Evolutionary conservation across 1,140 invertebrate genomes (phyloP), one percentile per base, ranked within the genome.

Genomic region (Drosophila miranda): DNA sequence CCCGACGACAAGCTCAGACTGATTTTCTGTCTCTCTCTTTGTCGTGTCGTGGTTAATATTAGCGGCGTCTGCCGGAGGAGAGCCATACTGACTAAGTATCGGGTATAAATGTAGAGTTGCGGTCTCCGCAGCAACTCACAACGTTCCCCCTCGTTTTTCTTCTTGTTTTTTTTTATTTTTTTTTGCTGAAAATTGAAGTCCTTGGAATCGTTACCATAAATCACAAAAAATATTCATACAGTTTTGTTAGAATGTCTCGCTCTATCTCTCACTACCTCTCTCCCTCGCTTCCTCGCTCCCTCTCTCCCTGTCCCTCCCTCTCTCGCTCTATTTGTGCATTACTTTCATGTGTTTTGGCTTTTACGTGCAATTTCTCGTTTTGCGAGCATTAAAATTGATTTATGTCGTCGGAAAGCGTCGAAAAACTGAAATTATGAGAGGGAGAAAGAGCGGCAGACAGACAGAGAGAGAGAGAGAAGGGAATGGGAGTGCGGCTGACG

Each of bases 331-430:
- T 50, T 41, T 48, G 59, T 48, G 50, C 67, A 67, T 67, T 82
- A 62, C 55, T 64, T 75, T 77, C 58, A 63, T 70, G 73, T 76
- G 66, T 77, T 63, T 63, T 56, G 58, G 57, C 45, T 43, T 75
- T 76, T 67, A 75, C 57, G 58, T 76, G 71, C 72, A 75, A 53
- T 75, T 34, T 57, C 58, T 71, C 64, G 50, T 49, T 49, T 62
- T 79, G 50, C 49, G 69, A 50, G 52, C 76, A 84, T 68, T 76
- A 58, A 81, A 84, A 84, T 81, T 84, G 80, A 84, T 84, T 84
- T 84, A 84, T 84, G 64, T 66, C 58, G 19, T 28, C 13, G 64
- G 64, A 16, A 68, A 68, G 64, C 55, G 80, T 53, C 62, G 70
- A 56, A 74, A 78, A 78, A 60, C 59, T 50, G 69, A 76, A 76